Base-by-base conservation (phyloP, 1,140 invertebrate species). In the Ladona fulva region DNA sequence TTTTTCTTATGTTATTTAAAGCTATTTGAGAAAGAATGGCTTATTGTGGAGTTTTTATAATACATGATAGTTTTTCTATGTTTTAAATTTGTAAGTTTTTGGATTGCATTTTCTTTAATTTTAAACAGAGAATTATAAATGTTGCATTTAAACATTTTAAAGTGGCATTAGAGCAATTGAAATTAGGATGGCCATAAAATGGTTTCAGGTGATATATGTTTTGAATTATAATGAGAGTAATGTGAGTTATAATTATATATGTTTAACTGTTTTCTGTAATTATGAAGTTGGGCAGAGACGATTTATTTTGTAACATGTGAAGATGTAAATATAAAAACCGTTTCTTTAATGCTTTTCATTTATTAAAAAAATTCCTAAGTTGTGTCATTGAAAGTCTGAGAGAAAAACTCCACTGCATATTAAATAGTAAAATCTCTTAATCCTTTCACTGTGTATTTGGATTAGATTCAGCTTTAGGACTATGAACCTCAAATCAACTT, bases 251-350 rank as follows among this genome's bases (percentile, higher is more conserved):
- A 66, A 19, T 66, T 22, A 66, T 66, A 22, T 66, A 66, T 66
- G 52, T 66, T 66, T 66, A 66, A 66, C 52, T 66, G 52, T 66
- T 66, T 66, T 66, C 52, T 66, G 52, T 66, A 66, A 66, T 66
- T 37, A 22, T 66, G 52, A 66, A 66, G n/a, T 66, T 16, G 52
- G 44, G 52, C 52, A 66, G n/a, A 66, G 52, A 66, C n/a, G 52
- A 66, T 66, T 66, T 66, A 66, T 66, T 66, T 66, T 66, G 52
- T 66, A 66, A 19, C 52, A 66, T 66, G 52, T 66, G n/a, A 66
- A 19, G 52, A 22, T 66, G 52, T 66, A 66, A 66, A 66, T 66
- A 66, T 66, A 66, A 66, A 37, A 66, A 19, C 3, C 1, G 52
- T 66, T 66, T 66, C 52, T 66, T 66, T 66, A 66, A 66, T 19